These are phyloP conservation scores for Drosophila paramelanica DNA, from an alignment of 2,888 invertebrate species.

Conservation along the genomic window DNA sequence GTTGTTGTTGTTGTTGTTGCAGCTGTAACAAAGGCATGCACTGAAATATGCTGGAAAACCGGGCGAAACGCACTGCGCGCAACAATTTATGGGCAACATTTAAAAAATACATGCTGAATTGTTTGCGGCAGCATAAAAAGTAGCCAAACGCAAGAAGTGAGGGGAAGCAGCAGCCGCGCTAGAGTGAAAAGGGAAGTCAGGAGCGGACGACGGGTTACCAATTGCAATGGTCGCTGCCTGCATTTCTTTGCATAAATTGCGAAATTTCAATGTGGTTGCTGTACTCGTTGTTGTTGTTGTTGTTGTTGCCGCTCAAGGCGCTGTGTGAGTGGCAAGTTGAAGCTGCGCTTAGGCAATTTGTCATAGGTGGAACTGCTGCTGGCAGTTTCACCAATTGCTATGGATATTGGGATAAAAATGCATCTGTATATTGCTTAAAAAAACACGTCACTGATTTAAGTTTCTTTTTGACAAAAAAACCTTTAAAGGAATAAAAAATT, in stretches of 20 bases:
- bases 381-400: conserved; percentile 41
- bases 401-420: conserved; percentile 59
- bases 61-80: conserved; percentile 73
- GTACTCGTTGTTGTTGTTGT: conserved; percentile 18
- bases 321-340: conserved; percentile 54
- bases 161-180: conserved; percentile 2
- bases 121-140: conserved; percentile 78
- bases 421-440: conserved; percentile 28
- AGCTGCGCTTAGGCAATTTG: conserved; percentile 72
- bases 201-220: conserved; percentile 19
- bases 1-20: conserved; percentile 30
- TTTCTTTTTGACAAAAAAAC: conserved; percentile 3
- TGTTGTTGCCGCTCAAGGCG: conserved; percentile 17
- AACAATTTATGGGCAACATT: conserved; percentile 81
- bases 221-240: conserved; percentile 44
- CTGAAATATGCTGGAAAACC: conserved; percentile 70
- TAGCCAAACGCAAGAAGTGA: conserved; percentile 51
- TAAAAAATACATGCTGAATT: conserved; percentile 76
- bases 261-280: conserved; percentile 41
- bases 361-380: conserved; percentile 63
- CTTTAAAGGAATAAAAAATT: background rate
- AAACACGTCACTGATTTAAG: conserved; percentile 4
- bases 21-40: conserved; percentile 63
- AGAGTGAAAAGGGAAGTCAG: background rate
- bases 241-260: conserved; percentile 78